Evolutionary conservation across 2,888 invertebrate species (phyloP).

Genomic region (Leistus spinibarbis): DNA sequence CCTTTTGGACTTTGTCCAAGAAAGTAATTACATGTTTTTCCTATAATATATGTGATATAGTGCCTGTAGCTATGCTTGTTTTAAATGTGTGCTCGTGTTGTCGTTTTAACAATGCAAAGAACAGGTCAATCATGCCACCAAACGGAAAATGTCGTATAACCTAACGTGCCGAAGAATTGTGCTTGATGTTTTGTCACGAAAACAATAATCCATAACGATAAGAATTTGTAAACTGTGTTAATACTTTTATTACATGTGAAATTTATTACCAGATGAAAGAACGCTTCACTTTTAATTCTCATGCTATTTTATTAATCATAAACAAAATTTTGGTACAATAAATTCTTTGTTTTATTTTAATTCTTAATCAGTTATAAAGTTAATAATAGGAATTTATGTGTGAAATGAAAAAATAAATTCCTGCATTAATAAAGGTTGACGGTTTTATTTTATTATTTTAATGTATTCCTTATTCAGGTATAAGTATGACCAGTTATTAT

Average conservation of each 20-base stretch:
- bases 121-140: neutral
- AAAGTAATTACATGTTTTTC: no score
- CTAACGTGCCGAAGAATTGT: constrained; percentile 2
- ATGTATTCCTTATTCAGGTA: no score
- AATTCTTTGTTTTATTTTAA: neutral
- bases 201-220: constrained; percentile 33
- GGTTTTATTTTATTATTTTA: no score
- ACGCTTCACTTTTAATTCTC: neutral
- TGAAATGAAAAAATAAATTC: no score
- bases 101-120: neutral
- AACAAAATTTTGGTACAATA: neutral
- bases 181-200: constrained; percentile 29
- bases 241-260: constrained; percentile 36
- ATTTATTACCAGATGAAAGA: constrained; percentile 30
- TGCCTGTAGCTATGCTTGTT: no score
- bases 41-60: no score
- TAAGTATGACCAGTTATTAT: no score
- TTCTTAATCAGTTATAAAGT: neutral
- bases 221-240: constrained; percentile 33
- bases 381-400: neutral
- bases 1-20: no score
- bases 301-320: neutral
- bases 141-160: neutral
- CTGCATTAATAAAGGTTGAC: no score
- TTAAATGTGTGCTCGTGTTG: no score